phyloP scores from a whole-genome alignment of 1,140 invertebrate species.

The Trachymyrmex septentrionalis region DNA sequence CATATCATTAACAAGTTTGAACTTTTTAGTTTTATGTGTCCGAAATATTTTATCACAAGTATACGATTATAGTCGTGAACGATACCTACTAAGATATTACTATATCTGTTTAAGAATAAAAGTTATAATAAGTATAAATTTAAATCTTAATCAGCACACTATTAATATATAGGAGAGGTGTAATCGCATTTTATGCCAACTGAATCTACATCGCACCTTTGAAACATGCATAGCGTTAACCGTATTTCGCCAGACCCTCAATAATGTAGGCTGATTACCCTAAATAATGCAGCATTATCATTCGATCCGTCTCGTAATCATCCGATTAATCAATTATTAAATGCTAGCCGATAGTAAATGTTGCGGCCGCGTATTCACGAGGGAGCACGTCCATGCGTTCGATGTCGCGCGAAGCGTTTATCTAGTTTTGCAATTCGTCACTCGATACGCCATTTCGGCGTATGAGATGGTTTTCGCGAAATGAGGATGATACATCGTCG shows the following conservation, averaged over 20 bases:
- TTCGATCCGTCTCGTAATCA: constrained; percentile 71
- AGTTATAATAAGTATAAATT: not conserved
- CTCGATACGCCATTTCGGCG: constrained; percentile 43
- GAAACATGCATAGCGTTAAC: constrained; percentile 60
- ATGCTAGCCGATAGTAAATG: constrained; percentile 64
- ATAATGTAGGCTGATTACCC: constrained; percentile 72
- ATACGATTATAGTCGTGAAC: not conserved
- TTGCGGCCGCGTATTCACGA: constrained; percentile 62
- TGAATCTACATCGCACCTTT: constrained; percentile 15
- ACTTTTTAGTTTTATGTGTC: not conserved
- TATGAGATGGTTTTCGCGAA: constrained; percentile 65
- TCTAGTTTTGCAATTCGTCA: constrained; percentile 74
- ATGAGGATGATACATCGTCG: constrained; percentile 66
- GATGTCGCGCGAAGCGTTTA: constrained; percentile 69
- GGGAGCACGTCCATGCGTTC: constrained; percentile 48
- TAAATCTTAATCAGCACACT: constrained; percentile 46
- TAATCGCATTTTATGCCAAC: constrained; percentile 19
- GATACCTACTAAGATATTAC: not conserved
- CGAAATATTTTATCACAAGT: not conserved
- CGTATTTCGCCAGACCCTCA: constrained; percentile 64
- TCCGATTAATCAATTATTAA: constrained; percentile 76
- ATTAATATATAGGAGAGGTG: not conserved
- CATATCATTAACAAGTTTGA: not conserved
- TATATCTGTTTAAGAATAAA: not conserved
- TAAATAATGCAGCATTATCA: constrained; percentile 77